Base-by-base conservation (phyloP, 1,140 invertebrate genomes). In the Archegozetes longisetosus region DNA sequence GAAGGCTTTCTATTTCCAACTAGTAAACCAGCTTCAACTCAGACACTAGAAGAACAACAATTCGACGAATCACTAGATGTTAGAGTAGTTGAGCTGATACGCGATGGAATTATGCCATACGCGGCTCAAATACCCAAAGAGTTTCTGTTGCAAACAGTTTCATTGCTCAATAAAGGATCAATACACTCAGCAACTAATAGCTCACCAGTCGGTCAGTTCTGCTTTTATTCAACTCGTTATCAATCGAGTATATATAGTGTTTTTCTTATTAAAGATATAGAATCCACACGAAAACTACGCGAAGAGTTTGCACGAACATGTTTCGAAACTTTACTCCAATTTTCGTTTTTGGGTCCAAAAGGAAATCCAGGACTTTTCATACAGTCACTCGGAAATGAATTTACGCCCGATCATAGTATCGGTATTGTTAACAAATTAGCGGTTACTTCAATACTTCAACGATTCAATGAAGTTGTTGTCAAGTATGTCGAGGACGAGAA, bases 241-340 rank as follows among this genome's bases (percentile, higher is more conserved):
- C 17, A 26, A 4, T 57, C 6, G 3, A 58, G 14, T 60, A 53
- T 2, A 22, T 20, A 25, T n/a, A 48, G n/a, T 58, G 60, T 50
- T n/a, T 60, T 25, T 53, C 17, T 12, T 12, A 46, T 6, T 69
- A 51, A 69, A 85, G 86, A 90, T 66, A 83, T 82, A 63, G 86
- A 92, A 70, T 82, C 83, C 24, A 86, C 88, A 68, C 74, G 88
- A 60, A 85, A 84, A 61, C 74, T 90, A 61, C 73, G 91, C 23
- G 91, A 97, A 73, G 91, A 95, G 68, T 95, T 97, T 75, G 91
- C 92, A 23, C 86, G 92, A 69, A 86, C 85, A 0, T 97, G 93
- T 70, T 96, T 97, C 70, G 91, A 96, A 73, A 95, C 92, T 0
- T 75, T 96, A 23, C 77, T 97, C 14, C 89, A 95, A 72, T 96